These are phyloP conservation scores for Leptodactylus fuscus DNA, from an alignment of 2,113 vertebrate genomes.

Conservation along the genomic window DNA sequence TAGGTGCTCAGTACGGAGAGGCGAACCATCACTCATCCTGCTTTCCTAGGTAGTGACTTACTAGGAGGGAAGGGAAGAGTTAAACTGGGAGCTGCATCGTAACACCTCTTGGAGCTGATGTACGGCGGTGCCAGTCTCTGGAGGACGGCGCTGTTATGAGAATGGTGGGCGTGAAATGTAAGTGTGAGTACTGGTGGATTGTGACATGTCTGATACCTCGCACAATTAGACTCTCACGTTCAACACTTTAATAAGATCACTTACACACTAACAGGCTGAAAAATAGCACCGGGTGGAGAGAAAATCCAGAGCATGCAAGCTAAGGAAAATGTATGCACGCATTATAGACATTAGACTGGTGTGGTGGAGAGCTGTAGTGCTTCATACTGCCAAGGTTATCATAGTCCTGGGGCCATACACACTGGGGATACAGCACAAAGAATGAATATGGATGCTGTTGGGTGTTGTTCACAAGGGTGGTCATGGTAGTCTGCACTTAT, in stretches of 20 bases:
- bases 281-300: not conserved
- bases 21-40: too few species aligned
- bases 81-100: not conserved
- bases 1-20: too few species aligned
- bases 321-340: not conserved
- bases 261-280: not conserved
- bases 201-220: not conserved
- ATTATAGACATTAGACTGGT: too few species aligned
- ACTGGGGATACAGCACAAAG: too few species aligned
- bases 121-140: not conserved
- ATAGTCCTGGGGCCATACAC: too few species aligned
- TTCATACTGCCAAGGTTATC: too few species aligned
- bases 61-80: not conserved
- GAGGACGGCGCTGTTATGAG: not conserved
- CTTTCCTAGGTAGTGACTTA: too few species aligned
- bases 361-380: too few species aligned
- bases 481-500: too few species aligned
- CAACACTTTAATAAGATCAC: constrained; percentile 28
- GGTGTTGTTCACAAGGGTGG: too few species aligned
- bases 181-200: constrained; percentile 6
- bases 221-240: constrained; percentile 32
- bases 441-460: too few species aligned
- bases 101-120: not conserved
- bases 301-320: not conserved
- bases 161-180: constrained; percentile 17